These are phyloP conservation scores for Eristalis tenax DNA, from an alignment of 2,888 invertebrate genomes.

Conservation along the genomic window DNA sequence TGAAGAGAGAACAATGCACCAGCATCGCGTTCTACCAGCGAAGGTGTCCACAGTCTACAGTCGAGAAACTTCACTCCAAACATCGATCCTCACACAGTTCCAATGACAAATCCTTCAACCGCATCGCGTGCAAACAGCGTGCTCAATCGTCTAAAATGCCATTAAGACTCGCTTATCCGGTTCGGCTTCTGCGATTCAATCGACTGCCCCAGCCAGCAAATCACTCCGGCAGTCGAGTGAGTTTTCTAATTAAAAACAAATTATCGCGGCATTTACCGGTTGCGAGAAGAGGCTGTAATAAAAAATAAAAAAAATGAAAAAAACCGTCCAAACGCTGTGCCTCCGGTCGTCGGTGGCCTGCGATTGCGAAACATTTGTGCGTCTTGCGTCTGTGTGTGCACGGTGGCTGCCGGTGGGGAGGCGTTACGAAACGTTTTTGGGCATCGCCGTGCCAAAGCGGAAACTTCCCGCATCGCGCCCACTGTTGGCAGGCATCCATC, in stretches of 20 bases:
- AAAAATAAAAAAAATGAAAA: no score
- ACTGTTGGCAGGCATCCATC: slow-evolving; percentile 3
- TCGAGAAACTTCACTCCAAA: background rate
- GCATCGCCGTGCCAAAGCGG: slow-evolving; percentile 7
- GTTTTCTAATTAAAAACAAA: slow-evolving; percentile 53
- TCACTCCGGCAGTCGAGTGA: background rate
- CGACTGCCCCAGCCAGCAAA: background rate
- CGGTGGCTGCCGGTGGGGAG: background rate
- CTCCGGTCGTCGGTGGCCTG: background rate
- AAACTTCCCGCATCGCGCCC: slow-evolving; percentile 24
- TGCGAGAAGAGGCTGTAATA: slow-evolving; percentile 19
- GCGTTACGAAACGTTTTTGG: slow-evolving; percentile 2
- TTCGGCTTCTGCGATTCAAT: background rate
- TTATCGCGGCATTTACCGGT: slow-evolving; percentile 34
- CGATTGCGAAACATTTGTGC: slow-evolving; percentile 21
- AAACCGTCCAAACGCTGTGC: background rate
- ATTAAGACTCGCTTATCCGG: background rate
- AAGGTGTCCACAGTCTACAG: no score
- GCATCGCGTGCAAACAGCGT: background rate
- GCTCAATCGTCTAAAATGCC: background rate
- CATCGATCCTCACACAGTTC: background rate
- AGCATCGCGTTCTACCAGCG: no score
- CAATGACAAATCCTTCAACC: background rate
- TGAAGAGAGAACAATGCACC: no score
- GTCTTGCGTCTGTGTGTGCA: background rate